These are phyloP conservation scores for Phenganax marumi DNA, from an alignment of 92 coral and sea anemone species.

Conservation along the genomic window DNA sequence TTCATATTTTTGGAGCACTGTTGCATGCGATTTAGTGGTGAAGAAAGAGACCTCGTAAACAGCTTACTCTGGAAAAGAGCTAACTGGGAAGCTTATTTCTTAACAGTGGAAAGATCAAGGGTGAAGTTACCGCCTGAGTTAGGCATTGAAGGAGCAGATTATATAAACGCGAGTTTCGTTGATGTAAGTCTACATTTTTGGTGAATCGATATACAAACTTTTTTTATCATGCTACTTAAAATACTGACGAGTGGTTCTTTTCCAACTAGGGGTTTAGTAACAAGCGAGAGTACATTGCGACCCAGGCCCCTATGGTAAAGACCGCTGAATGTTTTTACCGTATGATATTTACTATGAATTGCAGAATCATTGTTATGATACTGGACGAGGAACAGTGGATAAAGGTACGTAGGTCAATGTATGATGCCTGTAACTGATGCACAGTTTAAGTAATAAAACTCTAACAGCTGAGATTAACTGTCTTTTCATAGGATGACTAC, in stretches of 20 bases:
- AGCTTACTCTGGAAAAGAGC: neutral
- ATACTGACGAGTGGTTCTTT: neutral
- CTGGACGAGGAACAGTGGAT: conserved; percentile 70
- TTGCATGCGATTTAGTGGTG: neutral
- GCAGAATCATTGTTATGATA: conserved; percentile 82
- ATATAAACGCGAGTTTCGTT: conserved; percentile 81
- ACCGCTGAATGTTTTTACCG: conserved; percentile 86
- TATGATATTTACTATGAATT: conserved; percentile 85
- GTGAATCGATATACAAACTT: neutral
- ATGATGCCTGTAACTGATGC: neutral
- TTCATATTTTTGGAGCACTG: neutral
- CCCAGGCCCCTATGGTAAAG: conserved; percentile 82
- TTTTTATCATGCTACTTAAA: neutral
- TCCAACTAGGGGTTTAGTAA: conserved; percentile 77
- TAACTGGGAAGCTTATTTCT: neutral
- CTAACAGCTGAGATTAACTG: neutral
- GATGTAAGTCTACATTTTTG: conserved; percentile 62
- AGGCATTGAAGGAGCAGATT: conserved; percentile 90
- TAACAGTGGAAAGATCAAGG: conserved; percentile 72
- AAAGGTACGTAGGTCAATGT: conserved; percentile 51
- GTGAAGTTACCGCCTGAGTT: conserved; percentile 82
- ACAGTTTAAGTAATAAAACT: neutral
- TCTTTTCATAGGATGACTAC: conserved; percentile 60
- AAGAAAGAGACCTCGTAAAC: neutral
- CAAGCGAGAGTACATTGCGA: conserved; percentile 83